phyloP scores from a whole-genome alignment of 1,140 invertebrate species.

The Sarcophaga peregrina region DNA sequence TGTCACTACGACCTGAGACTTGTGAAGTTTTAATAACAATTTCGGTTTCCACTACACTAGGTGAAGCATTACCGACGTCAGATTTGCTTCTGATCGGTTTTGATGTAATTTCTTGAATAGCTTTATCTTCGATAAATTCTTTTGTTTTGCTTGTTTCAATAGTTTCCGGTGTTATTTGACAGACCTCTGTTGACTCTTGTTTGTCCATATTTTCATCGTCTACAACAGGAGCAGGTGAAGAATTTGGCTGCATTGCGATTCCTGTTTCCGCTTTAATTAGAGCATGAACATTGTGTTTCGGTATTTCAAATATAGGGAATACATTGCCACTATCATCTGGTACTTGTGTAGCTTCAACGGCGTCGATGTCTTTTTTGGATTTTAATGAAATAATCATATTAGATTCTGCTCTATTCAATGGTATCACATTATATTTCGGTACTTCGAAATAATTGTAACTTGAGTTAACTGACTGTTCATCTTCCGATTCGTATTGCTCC shows the following conservation, averaged over 20 bases:
- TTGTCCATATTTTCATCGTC: background rate
- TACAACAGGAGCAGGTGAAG: background rate
- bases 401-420: background rate
- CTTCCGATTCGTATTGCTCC: background rate
- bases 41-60: too few species aligned
- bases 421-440: background rate
- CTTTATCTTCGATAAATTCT: background rate
- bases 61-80: too few species aligned
- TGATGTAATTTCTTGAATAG: background rate
- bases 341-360: background rate
- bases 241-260: background rate
- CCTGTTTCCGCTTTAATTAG: too few species aligned
- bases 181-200: background rate
- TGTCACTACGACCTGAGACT: too few species aligned
- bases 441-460: background rate
- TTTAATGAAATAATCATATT: background rate
- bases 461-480: background rate
- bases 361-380: background rate
- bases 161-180: background rate
- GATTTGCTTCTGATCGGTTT: background rate
- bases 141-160: background rate
- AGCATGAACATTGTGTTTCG: too few species aligned
- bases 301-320: too few species aligned
- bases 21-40: too few species aligned
- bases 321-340: background rate